Evolutionary conservation across 2,113 vertebrate genomes (phyloP), one percentile per base, ranked within the genome.

Genomic region (Vanacampus margaritifer): DNA sequence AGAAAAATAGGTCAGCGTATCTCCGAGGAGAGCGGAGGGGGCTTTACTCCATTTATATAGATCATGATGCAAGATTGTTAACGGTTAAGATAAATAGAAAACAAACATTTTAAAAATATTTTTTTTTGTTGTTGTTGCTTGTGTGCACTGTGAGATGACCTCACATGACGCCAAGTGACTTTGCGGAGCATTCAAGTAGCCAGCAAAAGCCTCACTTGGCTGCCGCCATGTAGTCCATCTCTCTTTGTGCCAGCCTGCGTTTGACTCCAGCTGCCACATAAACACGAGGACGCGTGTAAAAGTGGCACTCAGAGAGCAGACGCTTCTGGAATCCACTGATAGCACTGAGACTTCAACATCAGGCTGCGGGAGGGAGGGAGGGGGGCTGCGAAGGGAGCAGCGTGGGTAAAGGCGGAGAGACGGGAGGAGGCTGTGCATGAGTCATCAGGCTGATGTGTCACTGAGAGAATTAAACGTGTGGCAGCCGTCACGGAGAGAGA

Each of bases 391-490:
- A 83, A 63, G 36, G 11, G 58, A 73, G 71, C 68, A 77, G 70
- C 65, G 8, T 50, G 43, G 72, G 76, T 51, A 67, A 57, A 75
- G 45, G 65, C 65, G 66, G 61, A 41, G 21, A 66, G 23, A 72
- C 53, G 73, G 43, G 76, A 70, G 75, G 54, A 50, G 74, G 80
- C 70, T 59, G 69, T 41, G 79, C 85, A 90, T 92, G 91, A 92
- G 85, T 92, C 91, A 92, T 85, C 73, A 9, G 63, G 62, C 73
- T 71, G 83, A 86, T 88, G 84, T 77, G 79, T 87, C 65, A 68
- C 80, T 63, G 37, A 41, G 60, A 71, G 77, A 86, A 80, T 86
- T 74, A 84, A 82, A 80, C 72, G 73, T 74, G 73, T 76, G 84
- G 79, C 75, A 59, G 75, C 81, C 73, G 81, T 87, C 85, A 72